Conservation (phyloP, 2,113 vertebrate species). For the Mionectes macconnelli region DNA sequence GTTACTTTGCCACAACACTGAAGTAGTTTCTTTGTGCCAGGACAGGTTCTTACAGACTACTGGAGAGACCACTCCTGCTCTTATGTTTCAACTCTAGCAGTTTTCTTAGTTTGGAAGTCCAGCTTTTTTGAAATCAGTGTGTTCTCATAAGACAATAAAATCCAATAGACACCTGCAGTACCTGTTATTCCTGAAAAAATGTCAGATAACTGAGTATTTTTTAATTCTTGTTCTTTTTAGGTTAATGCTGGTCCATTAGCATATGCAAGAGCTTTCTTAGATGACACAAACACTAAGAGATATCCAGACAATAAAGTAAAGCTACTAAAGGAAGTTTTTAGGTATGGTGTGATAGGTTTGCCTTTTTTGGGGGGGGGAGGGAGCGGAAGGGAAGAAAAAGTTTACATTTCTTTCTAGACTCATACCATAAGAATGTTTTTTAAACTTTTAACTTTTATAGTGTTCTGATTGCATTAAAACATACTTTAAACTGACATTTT, state of each 20-base stretch:
- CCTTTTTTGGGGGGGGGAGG: not conserved
- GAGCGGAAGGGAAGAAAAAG: not conserved
- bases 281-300: constrained; percentile 90
- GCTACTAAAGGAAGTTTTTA: constrained; percentile 94
- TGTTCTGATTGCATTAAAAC: not conserved
- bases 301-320: constrained; percentile 98
- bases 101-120: not conserved
- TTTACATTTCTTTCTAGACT: not conserved
- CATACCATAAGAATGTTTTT: not conserved
- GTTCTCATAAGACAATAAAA: not conserved
- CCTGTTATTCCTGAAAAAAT: not conserved
- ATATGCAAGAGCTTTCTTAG: constrained; percentile 95
- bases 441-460: not conserved
- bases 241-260: constrained; percentile 96
- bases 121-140: not conserved
- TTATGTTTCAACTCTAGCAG: not conserved
- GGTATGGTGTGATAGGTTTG: constrained; percentile 71
- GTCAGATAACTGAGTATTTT: not conserved
- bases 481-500: not conserved
- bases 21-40: not conserved
- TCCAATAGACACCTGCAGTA: not conserved
- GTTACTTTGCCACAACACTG: not conserved
- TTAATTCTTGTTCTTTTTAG: constrained; percentile 65
- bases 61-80: not conserved
- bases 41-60: not conserved